Percentiles rank a stretch among this genome's conserved stretches.
Conservation (phyloP, 30 jellyfish, hydroid and myxozoan genomes). For the Calvadosia cruxmelitensis region DNA sequence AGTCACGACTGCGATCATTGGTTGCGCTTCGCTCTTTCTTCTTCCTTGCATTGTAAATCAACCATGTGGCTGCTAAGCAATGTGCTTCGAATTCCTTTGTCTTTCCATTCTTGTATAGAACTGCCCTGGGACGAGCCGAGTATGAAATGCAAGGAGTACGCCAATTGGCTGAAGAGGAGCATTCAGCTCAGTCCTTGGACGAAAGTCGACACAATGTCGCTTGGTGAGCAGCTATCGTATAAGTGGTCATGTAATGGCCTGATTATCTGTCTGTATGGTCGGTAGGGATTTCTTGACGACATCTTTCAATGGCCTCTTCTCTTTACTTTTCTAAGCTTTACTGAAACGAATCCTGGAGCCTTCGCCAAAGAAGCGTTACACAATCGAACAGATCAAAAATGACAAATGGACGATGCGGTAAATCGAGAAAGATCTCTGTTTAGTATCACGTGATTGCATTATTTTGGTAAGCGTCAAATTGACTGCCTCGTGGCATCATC, state of each 20-base stretch:
- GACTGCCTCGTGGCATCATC: too few species aligned
- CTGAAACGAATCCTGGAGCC: conserved; percentile 60
- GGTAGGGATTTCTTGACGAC: neutral
- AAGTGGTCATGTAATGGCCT: neutral
- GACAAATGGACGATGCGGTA: conserved; percentile 86
- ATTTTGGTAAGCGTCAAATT: too few species aligned
- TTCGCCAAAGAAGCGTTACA: conserved; percentile 41
- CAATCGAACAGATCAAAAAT: conserved; percentile 62
- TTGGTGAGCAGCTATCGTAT: conserved; percentile 54
- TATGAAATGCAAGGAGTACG: conserved; percentile 58
- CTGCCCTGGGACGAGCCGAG: conserved; percentile 99
- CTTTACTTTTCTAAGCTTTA: conserved; percentile 27
- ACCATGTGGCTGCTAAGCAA: neutral
- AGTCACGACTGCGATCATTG: neutral
- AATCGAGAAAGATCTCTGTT: too few species aligned
- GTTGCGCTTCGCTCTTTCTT: neutral
- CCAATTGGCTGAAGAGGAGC: conserved; percentile 53
- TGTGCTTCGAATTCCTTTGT: too few species aligned
- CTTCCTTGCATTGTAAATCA: too few species aligned
- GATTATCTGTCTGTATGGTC: neutral
- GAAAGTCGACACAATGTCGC: conserved; percentile 66
- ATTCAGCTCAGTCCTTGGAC: conserved; percentile 76
- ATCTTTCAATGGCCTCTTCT: too few species aligned
- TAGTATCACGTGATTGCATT: too few species aligned
- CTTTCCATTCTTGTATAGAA: too few species aligned